phyloP scores from a whole-genome alignment of 2,797 vertebrate genomes.

The Acanthurus lineatus region DNA sequence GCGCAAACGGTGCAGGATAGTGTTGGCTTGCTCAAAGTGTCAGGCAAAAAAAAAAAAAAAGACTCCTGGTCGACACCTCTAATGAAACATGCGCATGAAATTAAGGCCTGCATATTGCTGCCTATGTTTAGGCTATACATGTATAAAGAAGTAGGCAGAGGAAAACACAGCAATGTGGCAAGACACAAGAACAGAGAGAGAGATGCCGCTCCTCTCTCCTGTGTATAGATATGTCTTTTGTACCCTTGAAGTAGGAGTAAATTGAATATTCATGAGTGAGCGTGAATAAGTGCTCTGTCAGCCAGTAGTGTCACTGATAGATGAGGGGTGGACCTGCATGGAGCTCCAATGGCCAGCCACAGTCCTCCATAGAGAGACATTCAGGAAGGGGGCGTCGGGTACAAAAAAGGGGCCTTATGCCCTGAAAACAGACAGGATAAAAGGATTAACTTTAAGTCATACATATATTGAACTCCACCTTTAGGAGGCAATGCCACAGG shows the following conservation, averaged over 20 bases:
- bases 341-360: slow-evolving; percentile 73
- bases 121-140: slow-evolving; percentile 71
- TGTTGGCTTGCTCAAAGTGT: slow-evolving; percentile 92
- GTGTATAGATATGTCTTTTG: slow-evolving; percentile 79
- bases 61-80: slow-evolving; percentile 88
- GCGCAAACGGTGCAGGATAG: slow-evolving; percentile 94
- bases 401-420: slow-evolving; percentile 26
- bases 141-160: slow-evolving; percentile 50
- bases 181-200: slow-evolving; percentile 41
- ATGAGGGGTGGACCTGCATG: slow-evolving; percentile 85
- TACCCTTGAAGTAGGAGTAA: slow-evolving; percentile 86
- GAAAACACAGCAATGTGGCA: slow-evolving; percentile 12
- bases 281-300: slow-evolving; percentile 93
- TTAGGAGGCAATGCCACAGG: slow-evolving; percentile 22
- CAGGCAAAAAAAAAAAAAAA: slow-evolving; percentile 68
- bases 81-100: slow-evolving; percentile 94
- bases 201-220: slow-evolving; percentile 68
- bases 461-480: slow-evolving; percentile 36
- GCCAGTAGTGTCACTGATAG: slow-evolving; percentile 90
- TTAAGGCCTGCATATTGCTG: slow-evolving; percentile 83
- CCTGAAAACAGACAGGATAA: slow-evolving; percentile 49
- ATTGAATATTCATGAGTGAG: slow-evolving; percentile 92
- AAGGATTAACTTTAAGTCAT: slow-evolving; percentile 44
- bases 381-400: slow-evolving; percentile 57
- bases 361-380: slow-evolving; percentile 75